Conservation (phyloP, 2,888 invertebrate species). For the Drosophila diplacantha region DNA sequence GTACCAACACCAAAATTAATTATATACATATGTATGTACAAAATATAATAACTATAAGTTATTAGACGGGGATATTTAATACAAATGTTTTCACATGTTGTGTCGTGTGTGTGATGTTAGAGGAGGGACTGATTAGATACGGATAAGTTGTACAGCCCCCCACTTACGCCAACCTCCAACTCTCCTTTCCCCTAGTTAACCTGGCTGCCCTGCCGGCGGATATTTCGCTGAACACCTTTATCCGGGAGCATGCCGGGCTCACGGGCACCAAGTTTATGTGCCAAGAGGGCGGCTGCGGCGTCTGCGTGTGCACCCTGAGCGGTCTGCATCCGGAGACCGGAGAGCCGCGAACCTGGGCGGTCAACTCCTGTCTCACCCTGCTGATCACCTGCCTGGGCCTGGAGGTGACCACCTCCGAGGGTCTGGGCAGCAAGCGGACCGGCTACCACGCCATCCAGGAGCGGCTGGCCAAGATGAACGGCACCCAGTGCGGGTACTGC, state of each 20-base stretch:
- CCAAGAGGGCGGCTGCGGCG: constrained; percentile 84
- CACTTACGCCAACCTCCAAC: neutral
- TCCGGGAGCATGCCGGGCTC: constrained; percentile 80
- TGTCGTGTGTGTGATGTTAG: neutral
- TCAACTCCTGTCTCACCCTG: constrained; percentile 85
- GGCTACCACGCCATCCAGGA: constrained; percentile 86
- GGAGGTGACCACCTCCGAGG: constrained; percentile 85
- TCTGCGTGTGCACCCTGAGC: constrained; percentile 79
- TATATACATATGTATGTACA: too few relatives aligned
- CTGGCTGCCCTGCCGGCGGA: constrained; percentile 74
- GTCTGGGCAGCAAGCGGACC: constrained; percentile 82
- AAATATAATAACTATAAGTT: neutral
- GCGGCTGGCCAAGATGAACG: constrained; percentile 82
- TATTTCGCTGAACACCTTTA: constrained; percentile 81
- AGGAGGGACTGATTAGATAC: constrained; percentile 10
- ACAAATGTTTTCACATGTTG: neutral
- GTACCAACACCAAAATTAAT: too few relatives aligned
- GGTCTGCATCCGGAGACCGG: constrained; percentile 77
- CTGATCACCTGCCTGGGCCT: constrained; percentile 82
- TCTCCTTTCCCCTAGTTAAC: constrained; percentile 50
- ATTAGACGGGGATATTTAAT: neutral
- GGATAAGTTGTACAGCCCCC: constrained; percentile 4
- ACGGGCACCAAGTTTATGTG: constrained; percentile 84
- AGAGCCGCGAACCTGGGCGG: constrained; percentile 79
- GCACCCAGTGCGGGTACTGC: constrained; percentile 87